Percentiles rank a stretch among this genome's conserved stretches.
Conservation (phyloP, 92 coral and sea anemone genomes). For the Epizoanthus stellaris region DNA sequence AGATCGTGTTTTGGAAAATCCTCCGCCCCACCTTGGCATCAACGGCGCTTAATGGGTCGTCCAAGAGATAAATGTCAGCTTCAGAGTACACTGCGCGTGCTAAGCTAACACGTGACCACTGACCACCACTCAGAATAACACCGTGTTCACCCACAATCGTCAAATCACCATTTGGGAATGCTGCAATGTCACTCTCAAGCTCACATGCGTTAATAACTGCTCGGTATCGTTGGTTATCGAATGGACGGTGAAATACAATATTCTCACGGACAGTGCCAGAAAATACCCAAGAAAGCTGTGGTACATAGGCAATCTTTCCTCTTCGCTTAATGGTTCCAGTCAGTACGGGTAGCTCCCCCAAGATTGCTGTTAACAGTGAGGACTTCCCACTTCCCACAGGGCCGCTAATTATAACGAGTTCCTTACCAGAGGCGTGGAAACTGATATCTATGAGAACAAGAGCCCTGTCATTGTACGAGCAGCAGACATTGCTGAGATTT, state of each 20-base stretch:
- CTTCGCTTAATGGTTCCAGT: background rate
- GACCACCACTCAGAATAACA: background rate
- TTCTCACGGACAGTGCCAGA: background rate
- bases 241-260: constrained; percentile 5
- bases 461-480: too few species aligned
- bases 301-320: background rate
- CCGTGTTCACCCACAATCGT: constrained; percentile 14
- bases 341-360: background rate
- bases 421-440: background rate
- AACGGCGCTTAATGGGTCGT: background rate
- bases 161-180: background rate
- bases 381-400: constrained; percentile 22
- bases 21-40: too few species aligned
- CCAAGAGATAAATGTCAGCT: background rate
- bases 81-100: background rate
- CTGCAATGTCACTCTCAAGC: constrained; percentile 4
- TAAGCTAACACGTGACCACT: background rate
- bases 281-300: constrained; percentile 3
- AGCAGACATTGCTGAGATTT: background rate
- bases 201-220: constrained; percentile 1
- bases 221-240: constrained; percentile 5
- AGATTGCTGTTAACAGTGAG: background rate
- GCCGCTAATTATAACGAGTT: constrained; percentile 4
- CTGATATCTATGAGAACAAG: background rate
- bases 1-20: background rate